These are phyloP conservation scores for Dromius quadrimaculatus DNA, from an alignment of 2,888 invertebrate species.

Conservation along the genomic window DNA sequence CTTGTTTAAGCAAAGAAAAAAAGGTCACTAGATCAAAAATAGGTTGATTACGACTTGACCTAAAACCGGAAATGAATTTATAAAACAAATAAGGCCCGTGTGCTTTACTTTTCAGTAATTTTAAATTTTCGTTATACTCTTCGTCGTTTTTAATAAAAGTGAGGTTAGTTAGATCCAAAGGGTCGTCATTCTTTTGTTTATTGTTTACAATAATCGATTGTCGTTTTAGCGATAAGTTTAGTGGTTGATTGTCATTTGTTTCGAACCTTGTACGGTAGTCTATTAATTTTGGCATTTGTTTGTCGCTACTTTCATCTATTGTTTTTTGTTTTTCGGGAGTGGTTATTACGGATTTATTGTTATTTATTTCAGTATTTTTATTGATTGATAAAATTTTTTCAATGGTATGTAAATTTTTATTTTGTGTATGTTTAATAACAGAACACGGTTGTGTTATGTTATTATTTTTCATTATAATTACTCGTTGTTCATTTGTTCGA, in stretches of 20 bases:
- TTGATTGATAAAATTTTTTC: constrained; percentile 12
- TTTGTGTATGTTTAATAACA: not conserved
- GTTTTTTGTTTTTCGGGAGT: too few species aligned
- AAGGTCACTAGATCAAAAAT: constrained; percentile 11
- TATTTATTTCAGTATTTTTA: not conserved
- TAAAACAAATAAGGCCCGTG: constrained; percentile 26
- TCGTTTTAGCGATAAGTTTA: constrained; percentile 15
- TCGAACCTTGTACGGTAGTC: not conserved
- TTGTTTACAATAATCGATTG: constrained; percentile 24
- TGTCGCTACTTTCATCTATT: too few species aligned
- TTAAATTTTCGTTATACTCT: constrained; percentile 10
- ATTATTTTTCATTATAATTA: too few species aligned
- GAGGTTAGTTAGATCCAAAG: not conserved
- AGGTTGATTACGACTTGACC: not conserved
- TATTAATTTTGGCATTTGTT: constrained; percentile 17
- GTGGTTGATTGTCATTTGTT: constrained; percentile 1
- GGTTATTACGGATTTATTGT: constrained; percentile 7
- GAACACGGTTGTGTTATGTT: not conserved
- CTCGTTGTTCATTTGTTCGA: not conserved
- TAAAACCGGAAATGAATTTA: constrained; percentile 18
- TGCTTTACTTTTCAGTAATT: constrained; percentile 6
- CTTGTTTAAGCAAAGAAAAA: constrained; percentile 12
- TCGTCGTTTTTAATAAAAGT: constrained; percentile 15
- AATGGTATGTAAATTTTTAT: constrained; percentile 12
- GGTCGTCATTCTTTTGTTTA: not conserved